A percentile compares a stretch with the other conserved stretches of the same genome.
Conservation (phyloP, 2,113 vertebrate species). For the Tyto alba region DNA sequence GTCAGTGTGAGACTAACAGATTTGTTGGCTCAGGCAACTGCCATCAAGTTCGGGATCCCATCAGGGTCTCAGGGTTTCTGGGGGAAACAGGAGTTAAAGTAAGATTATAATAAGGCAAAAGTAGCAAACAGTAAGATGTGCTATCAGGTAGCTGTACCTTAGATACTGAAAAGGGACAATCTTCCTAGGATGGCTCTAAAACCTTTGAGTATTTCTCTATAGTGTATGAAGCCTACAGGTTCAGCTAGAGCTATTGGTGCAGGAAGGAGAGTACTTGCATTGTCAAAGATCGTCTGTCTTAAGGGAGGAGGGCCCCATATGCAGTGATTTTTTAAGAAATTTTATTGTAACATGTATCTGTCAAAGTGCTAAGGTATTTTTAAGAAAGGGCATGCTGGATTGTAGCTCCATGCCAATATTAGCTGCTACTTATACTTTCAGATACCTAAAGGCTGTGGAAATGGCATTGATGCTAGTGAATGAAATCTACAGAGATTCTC, state of each 20-base stretch:
- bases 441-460: not conserved
- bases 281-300: not conserved
- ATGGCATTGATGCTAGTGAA: not conserved
- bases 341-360: not conserved
- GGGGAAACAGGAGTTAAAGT: not conserved
- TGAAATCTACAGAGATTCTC: not conserved
- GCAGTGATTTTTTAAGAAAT: not conserved
- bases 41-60: not conserved
- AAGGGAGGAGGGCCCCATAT: not conserved
- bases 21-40: not conserved
- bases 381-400: not conserved
- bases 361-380: not conserved
- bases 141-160: not conserved
- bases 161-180: not conserved
- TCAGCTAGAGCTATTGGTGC: not conserved
- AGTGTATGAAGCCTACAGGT: not conserved
- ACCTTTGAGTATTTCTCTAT: fast-evolving
- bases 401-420: not conserved
- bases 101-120: not conserved
- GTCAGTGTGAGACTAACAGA: not conserved
- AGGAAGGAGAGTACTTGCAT: not conserved
- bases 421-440: not conserved
- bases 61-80: not conserved
- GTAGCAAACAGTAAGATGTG: not conserved
- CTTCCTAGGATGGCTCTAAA: not conserved